Percentiles rank a stretch among this genome's conserved stretches.
Conservation (phyloP, 2,797 vertebrate species). For the Rhinichthys osculus region DNA sequence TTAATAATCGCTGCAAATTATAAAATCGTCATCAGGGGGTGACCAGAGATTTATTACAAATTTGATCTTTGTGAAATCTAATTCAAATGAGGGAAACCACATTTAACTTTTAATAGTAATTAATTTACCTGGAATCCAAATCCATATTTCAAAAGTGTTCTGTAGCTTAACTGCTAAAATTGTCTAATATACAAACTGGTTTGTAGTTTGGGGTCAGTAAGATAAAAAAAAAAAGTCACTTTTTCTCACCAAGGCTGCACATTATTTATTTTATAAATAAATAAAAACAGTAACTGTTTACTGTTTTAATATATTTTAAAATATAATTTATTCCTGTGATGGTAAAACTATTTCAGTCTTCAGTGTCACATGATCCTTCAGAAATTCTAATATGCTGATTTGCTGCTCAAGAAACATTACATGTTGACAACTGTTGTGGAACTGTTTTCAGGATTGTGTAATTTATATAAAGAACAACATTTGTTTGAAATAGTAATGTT, state of each 20-base stretch:
- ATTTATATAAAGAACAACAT: not conserved
- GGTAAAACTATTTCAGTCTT: not conserved
- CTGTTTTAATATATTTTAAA: no score
- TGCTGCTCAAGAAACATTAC: no score
- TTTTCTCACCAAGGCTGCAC: not conserved
- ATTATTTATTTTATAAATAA: no score
- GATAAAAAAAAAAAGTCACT: not conserved
- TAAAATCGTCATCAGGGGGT: not conserved
- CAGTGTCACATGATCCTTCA: not conserved
- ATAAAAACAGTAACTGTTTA: no score
- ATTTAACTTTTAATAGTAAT: not conserved
- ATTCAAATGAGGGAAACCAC: not conserved
- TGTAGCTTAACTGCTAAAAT: not conserved
- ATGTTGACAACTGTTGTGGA: no score
- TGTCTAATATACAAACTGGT: not conserved
- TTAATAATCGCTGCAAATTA: not conserved
- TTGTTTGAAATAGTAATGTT: not conserved
- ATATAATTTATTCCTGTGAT: not conserved
- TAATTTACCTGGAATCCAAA: not conserved
- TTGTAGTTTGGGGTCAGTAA: not conserved
- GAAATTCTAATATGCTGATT: not conserved
- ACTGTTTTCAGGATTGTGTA: no score
- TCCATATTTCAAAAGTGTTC: not conserved
- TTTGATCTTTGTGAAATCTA: not conserved
- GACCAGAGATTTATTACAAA: constrained; percentile 1